Evolutionary conservation across 2,797 vertebrate genomes (phyloP), one percentile per base, ranked within the genome.

Genomic region (Tangara arthus): DNA sequence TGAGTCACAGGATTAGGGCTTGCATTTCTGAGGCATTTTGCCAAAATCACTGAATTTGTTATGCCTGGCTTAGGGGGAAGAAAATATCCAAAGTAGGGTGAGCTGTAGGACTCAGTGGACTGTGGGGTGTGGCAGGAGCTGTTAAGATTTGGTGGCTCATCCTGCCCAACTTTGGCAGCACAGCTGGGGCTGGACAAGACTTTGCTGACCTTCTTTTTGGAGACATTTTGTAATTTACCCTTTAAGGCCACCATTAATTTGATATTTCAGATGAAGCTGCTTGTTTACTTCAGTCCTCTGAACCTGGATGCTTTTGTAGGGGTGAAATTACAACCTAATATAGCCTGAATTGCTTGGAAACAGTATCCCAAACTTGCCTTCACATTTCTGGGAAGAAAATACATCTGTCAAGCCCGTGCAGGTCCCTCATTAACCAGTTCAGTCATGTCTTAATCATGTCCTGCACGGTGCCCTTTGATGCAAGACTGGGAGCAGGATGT

Each of bases 1-100:
- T 94, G 93, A 94, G 83, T 89, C 91, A 95, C 44, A 87, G 91
- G 92, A 91, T 96, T 87, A 92, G 30, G 83, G 77, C 82, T 93
- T 81, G 56, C 12, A 4, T 64, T 93, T 93, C 69, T 80, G 87
- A 87, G 93, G 70, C 61, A 32, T 76, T 88, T 79, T 94, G 89
- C 95, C 95, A 95, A 26, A 94, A 81, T 72, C 77, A n/a, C 71
- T 79, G 27, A 44, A 80, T 82, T 78, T 79, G 72, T 84, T 90
- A 65, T 12, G 61, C 66, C 82, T 82, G 21, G 37, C n/a, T 76
- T 75, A 41, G 7, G 57, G 44, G 32, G 63, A 34, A 32, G 66
- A 47, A 37, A 55, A 32, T 47, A 86, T 30, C 56, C 15, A 2
- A 56, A 59, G 37, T 9, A 75, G 69, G 17, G 65, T 82, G 75